Base-by-base conservation (phyloP, 2,113 vertebrate genomes). In the Rutilus rutilus region DNA sequence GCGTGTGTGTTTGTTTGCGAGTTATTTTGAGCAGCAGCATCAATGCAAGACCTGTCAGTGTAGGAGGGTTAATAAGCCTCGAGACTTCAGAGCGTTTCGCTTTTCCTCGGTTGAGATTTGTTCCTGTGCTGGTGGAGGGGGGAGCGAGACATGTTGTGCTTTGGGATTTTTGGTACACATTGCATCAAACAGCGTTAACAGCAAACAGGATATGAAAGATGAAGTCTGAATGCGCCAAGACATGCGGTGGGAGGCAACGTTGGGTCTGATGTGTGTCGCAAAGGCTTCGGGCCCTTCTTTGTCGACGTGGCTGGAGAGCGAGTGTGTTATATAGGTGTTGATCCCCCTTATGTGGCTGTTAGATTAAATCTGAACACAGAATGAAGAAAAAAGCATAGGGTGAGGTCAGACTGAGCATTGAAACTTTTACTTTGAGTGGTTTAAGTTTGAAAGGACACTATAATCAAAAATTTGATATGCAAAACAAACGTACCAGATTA, bases 41-140 rank as follows among this genome's bases (percentile, higher is more conserved):
- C 85, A 89, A 47, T 69, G 42, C 73, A 15, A 60, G 69, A 62
- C 82, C 85, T 86, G 82, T 67, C 73, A 86, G 82, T 27, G 86
- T 87, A 52, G 84, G 81, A 86, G 85, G 54, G 75, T 83, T 79
- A 88, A 88, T 83, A 86, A 84, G 84, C 84, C 78, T 36, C 19
- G 52, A 60, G 62, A 73, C 80, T 88, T 83, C 78, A 88, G 60
- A 83, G 73, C 79, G 23, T 82, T 42, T 74, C 33, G 45, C 67
- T 74, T 81, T 47, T 75, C 78, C 85, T 79, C 77, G 30, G 36
- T 27, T 54, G 30, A 83, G 77, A 86, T 86, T 50, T 83, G 78
- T 45, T 78, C 54, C 74, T 83, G 62, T 76, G 62, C 15, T 71
- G 21, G 47, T 65, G 42, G 23, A 36, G 23, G 30, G 78, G 67